Conservation (phyloP, 1,140 invertebrate genomes). For the Drosophila mojavensis region DNA sequence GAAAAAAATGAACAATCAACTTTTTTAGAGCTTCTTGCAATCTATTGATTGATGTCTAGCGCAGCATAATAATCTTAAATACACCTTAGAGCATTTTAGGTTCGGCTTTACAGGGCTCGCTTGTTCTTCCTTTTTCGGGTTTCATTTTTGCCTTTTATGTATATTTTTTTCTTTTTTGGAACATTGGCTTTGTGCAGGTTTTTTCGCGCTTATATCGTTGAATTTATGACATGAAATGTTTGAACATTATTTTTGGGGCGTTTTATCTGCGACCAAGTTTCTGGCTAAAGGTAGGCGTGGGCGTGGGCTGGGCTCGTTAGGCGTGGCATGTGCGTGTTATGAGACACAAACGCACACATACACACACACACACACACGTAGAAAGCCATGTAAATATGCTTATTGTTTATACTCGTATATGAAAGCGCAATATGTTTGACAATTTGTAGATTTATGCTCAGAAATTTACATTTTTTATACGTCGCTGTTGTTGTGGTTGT, state of each 20-base stretch:
- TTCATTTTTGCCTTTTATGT: conserved; percentile 24
- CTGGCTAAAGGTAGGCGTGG: conserved; percentile 55
- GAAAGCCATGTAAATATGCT: conserved; percentile 43
- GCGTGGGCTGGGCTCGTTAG: conserved; percentile 35
- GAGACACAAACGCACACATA: conserved; percentile 40
- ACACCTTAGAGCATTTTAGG: conserved; percentile 7
- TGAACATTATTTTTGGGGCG: conserved; percentile 65
- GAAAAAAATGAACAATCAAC: too few species aligned
- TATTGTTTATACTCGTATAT: conserved; percentile 12
- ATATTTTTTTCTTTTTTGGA: conserved; percentile 8
- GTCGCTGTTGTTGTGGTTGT: conserved; percentile 32
- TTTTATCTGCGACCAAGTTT: conserved; percentile 57
- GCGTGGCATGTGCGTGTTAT: conserved; percentile 61
- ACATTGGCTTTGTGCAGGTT: conserved; percentile 57
- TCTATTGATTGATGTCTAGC: too few species aligned
- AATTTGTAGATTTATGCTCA: conserved; percentile 72
- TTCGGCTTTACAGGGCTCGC: background rate
- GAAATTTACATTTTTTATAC: conserved; percentile 72
- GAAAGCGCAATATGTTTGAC: conserved; percentile 49
- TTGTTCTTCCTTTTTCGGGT: conserved; percentile 27
- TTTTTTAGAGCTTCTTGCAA: too few species aligned
- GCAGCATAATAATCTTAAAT: background rate
- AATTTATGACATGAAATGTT: conserved; percentile 79
- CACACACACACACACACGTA: conserved; percentile 35
- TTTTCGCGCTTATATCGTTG: conserved; percentile 74